Percentiles rank a stretch among this genome's conserved stretches.
Evolutionary conservation across 2,888 invertebrate genomes (phyloP).

Genomic region (Chelonus formosanus): DNA sequence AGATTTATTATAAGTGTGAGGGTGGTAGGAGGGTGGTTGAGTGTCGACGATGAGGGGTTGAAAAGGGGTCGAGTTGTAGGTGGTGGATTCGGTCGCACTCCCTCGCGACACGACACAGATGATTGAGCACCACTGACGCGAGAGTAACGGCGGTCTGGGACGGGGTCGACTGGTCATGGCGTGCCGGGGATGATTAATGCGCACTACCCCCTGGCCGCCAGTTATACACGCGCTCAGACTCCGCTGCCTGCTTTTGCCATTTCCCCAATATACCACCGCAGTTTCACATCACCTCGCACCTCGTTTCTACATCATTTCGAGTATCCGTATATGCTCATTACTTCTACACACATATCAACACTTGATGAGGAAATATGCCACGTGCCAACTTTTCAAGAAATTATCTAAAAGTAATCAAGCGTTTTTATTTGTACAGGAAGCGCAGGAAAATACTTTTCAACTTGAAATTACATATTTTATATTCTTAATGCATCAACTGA

Average conservation of each 20-base stretch:
- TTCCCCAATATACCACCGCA: background rate
- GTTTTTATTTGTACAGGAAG: too few species aligned
- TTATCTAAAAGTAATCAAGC: too few species aligned
- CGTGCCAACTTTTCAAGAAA: too few species aligned
- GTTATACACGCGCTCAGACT: constrained; percentile 4
- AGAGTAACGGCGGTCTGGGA: constrained; percentile 43
- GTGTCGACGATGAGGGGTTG: constrained; percentile 10
- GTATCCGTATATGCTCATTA: too few species aligned
- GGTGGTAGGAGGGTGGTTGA: background rate
- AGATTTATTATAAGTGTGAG: background rate
- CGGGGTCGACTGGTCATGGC: constrained; percentile 44
- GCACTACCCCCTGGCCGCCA: constrained; percentile 29
- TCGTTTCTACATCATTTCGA: too few species aligned
- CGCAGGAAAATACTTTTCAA: too few species aligned
- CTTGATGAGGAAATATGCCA: too few species aligned
- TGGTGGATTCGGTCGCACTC: constrained; percentile 19
- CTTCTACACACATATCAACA: too few species aligned
- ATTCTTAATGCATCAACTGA: too few species aligned
- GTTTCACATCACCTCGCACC: too few species aligned
- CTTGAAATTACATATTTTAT: too few species aligned
- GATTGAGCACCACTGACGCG: constrained; percentile 45
- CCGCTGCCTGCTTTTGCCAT: constrained; percentile 2
- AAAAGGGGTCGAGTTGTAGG: constrained; percentile 13
- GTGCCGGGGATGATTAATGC: constrained; percentile 45
- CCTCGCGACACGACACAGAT: constrained; percentile 42